Base-by-base conservation (phyloP, 2,113 vertebrate genomes). In the Macquaria australasica region DNA sequence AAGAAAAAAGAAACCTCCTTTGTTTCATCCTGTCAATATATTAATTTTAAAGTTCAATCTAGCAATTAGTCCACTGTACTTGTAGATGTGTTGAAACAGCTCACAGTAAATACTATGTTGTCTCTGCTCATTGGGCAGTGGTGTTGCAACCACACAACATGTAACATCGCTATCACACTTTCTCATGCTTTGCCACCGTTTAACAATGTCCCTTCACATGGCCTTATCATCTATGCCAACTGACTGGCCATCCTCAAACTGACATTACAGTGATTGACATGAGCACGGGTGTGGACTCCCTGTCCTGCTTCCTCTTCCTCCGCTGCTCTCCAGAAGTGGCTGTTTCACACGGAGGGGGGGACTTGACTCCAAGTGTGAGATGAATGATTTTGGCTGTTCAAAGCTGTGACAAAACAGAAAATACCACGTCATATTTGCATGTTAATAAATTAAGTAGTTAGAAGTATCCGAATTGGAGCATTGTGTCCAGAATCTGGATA, bases 201-300 rank as follows among this genome's bases (percentile, higher is more conserved):
- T 9, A 58, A 84, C 75, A 68, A 56, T 45, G 39, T 84, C 59
- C 66, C 55, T 72, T 72, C 81, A 74, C 84, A 67, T 39, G 25
- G 31, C 60, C 79, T 90, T 88, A 93, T 93, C 92, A 91, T 83
- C 82, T 39, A 1, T 77, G 87, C 86, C 86, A 83, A 84, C 81
- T 74, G 73, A 89, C 88, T 87, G 91, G 77, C 69, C 84, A 84
- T 88, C 89, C 79, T 94, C 81, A 87, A 64, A 59, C 73, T 88
- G 85, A 85, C 87, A 79, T 90, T 9, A 56, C 41, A 81, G 37
- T 86, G 86, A 91, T 74, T 91, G 92, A 93, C 93, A 85, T 59
- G 81, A 78, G 23, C 64, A 10, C 0, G 75, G 92, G 84, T 64
- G 89, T 84, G 67, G 86, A 74, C 82, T 88, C 87, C 69, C 18